phyloP scores from a whole-genome alignment of 2,113 vertebrate genomes.

The Melanocharis versteri region DNA sequence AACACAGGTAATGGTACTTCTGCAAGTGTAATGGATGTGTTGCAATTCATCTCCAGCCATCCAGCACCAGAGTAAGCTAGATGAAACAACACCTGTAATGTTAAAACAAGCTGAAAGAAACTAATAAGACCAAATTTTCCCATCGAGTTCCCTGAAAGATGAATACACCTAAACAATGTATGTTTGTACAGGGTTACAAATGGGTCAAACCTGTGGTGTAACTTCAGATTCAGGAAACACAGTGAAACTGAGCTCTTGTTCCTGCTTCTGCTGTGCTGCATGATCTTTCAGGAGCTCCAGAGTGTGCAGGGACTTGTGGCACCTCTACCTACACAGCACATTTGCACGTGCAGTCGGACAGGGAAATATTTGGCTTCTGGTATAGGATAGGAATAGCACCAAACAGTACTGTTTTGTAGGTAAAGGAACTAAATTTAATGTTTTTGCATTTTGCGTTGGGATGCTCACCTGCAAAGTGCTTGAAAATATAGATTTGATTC shows the following conservation, averaged over 20 bases:
- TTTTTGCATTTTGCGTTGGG: background rate
- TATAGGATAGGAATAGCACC: background rate
- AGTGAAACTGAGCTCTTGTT: background rate
- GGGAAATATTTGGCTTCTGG: background rate
- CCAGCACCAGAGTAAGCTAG: background rate
- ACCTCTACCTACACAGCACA: background rate
- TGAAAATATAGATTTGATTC: background rate
- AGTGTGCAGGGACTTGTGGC: no score
- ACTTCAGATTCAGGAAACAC: background rate
- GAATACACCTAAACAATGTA: background rate
- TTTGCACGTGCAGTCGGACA: background rate
- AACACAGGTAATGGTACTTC: background rate
- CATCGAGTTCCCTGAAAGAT: accelerated
- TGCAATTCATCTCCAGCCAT: background rate
- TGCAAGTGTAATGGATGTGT: background rate
- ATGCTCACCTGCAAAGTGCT: background rate
- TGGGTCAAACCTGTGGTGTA: background rate
- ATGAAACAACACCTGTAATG: background rate
- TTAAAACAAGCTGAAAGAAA: background rate
- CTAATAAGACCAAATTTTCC: background rate
- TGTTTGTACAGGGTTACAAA: background rate
- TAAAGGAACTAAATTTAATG: background rate
- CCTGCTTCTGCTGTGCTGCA: accelerated
- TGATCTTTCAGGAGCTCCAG: background rate
- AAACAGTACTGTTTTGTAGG: background rate